phyloP scores from a whole-genome alignment of 2,797 vertebrate species.

The Lophius americanus region DNA sequence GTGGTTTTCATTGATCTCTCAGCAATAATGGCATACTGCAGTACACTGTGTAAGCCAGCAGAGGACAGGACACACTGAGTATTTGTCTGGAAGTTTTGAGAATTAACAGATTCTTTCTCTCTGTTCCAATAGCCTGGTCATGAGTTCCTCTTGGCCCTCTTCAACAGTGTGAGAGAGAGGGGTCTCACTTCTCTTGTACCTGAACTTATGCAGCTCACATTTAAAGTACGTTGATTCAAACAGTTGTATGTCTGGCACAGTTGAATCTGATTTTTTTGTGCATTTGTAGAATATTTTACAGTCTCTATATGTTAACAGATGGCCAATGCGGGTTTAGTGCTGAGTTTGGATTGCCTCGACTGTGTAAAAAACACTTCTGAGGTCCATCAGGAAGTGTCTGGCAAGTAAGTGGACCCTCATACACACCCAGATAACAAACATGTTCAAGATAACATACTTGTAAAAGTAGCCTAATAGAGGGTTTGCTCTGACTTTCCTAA shows the following conservation, averaged over 20 bases:
- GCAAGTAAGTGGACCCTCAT: constrained; percentile 45
- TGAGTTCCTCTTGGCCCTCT: constrained; percentile 86
- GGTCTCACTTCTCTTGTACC: constrained; percentile 75
- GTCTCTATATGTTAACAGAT: constrained; percentile 53
- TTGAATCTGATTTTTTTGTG: not conserved
- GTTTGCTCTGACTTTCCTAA: no score
- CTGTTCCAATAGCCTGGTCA: constrained; percentile 81
- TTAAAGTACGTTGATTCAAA: constrained; percentile 81
- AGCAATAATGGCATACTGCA: not conserved
- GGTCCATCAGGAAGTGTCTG: constrained; percentile 40
- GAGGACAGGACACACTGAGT: not conserved
- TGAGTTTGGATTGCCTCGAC: constrained; percentile 62
- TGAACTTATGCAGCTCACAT: constrained; percentile 82
- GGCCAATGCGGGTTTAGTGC: constrained; percentile 51
- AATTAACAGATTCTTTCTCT: not conserved
- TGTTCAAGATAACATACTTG: not conserved
- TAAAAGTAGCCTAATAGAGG: not conserved
- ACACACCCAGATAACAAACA: not conserved
- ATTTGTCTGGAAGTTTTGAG: not conserved
- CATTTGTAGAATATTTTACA: not conserved
- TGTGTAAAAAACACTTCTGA: constrained; percentile 53
- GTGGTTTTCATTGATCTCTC: not conserved
- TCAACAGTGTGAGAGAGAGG: constrained; percentile 83
- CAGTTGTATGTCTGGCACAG: not conserved
- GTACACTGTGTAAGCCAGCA: not conserved